Base-by-base conservation (phyloP, 2,888 invertebrate species). In the Scrobipalpa atriplicella region DNA sequence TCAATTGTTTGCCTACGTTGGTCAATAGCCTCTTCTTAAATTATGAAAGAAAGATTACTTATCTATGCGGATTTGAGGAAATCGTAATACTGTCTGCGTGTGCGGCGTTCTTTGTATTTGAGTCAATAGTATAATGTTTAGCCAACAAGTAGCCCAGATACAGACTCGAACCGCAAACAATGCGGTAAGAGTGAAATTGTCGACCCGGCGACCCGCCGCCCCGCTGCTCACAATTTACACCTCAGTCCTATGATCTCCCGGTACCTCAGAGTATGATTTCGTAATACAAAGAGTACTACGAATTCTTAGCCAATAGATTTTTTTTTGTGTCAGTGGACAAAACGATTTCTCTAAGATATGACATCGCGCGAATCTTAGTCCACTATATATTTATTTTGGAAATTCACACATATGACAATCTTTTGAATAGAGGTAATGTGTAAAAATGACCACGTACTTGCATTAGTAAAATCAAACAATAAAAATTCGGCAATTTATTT, bases 161-260 rank as follows among this genome's bases (percentile, higher is more conserved):
- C 75, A 75, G 76, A 78, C 74, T 71, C 72, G 64, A 73, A 73
- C 67, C 69, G 76, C 73, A 80, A 79, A 80, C 77, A 79, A 72
- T 81, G 79, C 75, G 78, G 80, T 79, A 81, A 81, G 70, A 78
- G 77, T 73, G 80, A 58, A 58, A 38, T 58, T 58, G 58, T 58
- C 58, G 60, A 62, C 63, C 66, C 63, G 61, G 69, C 58, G 62
- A 67, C 58, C 54, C 29, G 29, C 29, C 52, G 62, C 61, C 65
- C 52, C 47, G 62, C 51, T 67, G 60, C 67, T 66, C 73, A 78
- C 74, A 82, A 79, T 83, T 83, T 76, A 74, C 83, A 83, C 81
- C 81, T 83, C 29, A 3, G 5, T 56, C 54, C 54, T 19, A 69
- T 71, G 69, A 72, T 71, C 70, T 71, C 62, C 70, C 66, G 65